Percentiles rank a stretch among this genome's conserved stretches.
Conservation (phyloP, 1,140 invertebrate genomes). For the Mesaphorura yosii region DNA sequence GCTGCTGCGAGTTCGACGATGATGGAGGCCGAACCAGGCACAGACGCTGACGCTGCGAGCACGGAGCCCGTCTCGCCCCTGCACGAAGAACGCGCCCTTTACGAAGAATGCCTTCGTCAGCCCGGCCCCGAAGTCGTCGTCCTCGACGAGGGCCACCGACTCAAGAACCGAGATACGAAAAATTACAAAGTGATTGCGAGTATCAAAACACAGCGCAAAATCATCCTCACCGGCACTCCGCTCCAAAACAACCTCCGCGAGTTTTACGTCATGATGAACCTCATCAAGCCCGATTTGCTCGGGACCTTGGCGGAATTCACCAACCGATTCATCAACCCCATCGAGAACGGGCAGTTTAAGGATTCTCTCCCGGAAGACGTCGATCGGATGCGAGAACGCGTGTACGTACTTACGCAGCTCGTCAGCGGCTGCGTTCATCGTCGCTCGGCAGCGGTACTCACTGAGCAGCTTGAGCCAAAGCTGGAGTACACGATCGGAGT, state of each 20-base stretch:
- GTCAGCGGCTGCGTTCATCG: conserved; percentile 80
- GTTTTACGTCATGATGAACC: conserved; percentile 97
- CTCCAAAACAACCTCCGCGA: conserved; percentile 91
- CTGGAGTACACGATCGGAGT: conserved; percentile 90
- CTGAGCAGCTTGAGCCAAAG: conserved; percentile 84
- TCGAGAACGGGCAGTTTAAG: conserved; percentile 86
- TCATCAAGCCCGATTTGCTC: conserved; percentile 85
- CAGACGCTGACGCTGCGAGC: background rate
- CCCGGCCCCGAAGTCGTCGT: conserved; percentile 76
- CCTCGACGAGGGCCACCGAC: conserved; percentile 86
- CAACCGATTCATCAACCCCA: conserved; percentile 85
- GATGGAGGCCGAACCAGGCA: conserved; percentile 51
- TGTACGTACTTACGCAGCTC: conserved; percentile 83
- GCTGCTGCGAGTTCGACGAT: conserved; percentile 31
- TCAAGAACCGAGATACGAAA: conserved; percentile 78
- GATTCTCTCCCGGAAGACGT: conserved; percentile 84
- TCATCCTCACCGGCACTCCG: conserved; percentile 89
- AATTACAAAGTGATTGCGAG: conserved; percentile 69
- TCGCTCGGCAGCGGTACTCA: conserved; percentile 80
- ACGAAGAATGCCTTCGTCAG: conserved; percentile 50
- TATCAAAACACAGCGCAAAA: conserved; percentile 62
- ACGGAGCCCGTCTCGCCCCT: too few relatives aligned
- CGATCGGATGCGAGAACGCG: conserved; percentile 82
- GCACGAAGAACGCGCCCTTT: too few relatives aligned
- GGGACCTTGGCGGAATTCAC: conserved; percentile 82